Base-by-base conservation (phyloP, 2,888 invertebrate species). In the Apamea sordens region DNA sequence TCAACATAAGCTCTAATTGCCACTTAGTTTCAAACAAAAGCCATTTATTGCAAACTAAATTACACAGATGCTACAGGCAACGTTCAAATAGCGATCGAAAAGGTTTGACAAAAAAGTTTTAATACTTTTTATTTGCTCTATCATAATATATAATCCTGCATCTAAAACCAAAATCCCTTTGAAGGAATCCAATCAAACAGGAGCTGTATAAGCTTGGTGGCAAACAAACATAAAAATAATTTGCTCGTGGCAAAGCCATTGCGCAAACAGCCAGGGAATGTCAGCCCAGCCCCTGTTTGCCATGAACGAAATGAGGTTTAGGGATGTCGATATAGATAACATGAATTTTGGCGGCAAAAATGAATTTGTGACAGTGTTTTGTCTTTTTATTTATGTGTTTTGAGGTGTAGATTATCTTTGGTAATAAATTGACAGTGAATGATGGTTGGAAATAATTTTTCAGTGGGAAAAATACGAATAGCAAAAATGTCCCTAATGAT, bases 181-280 rank as follows among this genome's bases (percentile, higher is more conserved):
- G 64, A 76, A 64, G 41, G 81, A 76, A 87, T 79, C 76, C 63
- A 77, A 89, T 87, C 67, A 79, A 80, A 80, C 65, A 68, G 61
- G 63, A 80, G 67, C 56, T 41, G 64, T 77, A 64, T 84, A 82
- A 84, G 78, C 78, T 75, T 61, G 50, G 79, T 78, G 69, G 76
- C 77, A 74, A 79, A 88, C 75, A 86, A 63, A 83, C 82, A 86
- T 86, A 88, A 89, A 88, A 86, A 87, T 79, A 81, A 85, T 87
- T 85, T 79, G 78, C 36, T 78, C 68, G 79, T 24, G 72, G 79
- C 67, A 63, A 73, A 77, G 75, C 68, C 70, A 77, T 82, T 68
- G 64, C 70, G 82, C 77, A 80, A 88, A 87, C 78, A 84, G 76
- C 70, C 77, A 72, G 82, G 76, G 81, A 83, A 82, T 76, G 74